These are phyloP conservation scores for Datnioides undecimradiatus DNA, from an alignment of 2,113 vertebrate genomes.

Conservation along the genomic window DNA sequence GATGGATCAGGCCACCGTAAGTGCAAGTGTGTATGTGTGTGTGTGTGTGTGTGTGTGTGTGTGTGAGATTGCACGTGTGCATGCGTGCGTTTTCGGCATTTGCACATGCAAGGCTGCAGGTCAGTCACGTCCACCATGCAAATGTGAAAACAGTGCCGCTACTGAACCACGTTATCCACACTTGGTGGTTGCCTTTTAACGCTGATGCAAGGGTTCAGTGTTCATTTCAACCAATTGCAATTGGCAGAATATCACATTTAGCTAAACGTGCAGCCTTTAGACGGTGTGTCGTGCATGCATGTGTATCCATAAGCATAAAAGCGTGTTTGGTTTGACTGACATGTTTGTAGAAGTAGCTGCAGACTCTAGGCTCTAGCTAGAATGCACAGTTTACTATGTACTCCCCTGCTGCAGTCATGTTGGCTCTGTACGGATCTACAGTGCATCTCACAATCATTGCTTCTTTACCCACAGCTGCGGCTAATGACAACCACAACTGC, in stretches of 20 bases:
- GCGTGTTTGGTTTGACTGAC: slow-evolving; percentile 15
- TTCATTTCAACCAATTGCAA: not conserved
- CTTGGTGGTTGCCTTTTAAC: not conserved
- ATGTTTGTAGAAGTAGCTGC: slow-evolving; percentile 11
- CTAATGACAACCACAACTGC: slow-evolving; percentile 65
- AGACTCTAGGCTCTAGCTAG: not conserved
- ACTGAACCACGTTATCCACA: not conserved
- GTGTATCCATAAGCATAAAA: not conserved
- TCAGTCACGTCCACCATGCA: not conserved
- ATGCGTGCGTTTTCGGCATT: no score
- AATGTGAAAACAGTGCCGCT: no score
- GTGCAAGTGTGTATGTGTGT: slow-evolving; percentile 71
- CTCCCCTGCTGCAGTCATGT: not conserved
- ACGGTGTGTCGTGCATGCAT: slow-evolving; percentile 1
- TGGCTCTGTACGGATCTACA: slow-evolving; percentile 1
- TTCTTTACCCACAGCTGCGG: slow-evolving; percentile 66
- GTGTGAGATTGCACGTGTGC: no score
- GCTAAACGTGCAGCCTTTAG: not conserved
- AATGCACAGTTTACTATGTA: not conserved
- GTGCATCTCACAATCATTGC: slow-evolving; percentile 45
- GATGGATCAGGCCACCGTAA: slow-evolving; percentile 88
- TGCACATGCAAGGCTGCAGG: no score
- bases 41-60: not conserved
- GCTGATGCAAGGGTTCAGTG: not conserved
- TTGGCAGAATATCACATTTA: not conserved